phyloP scores from a whole-genome alignment of 2,113 vertebrate genomes.

The Boleophthalmus pectinirostris region DNA sequence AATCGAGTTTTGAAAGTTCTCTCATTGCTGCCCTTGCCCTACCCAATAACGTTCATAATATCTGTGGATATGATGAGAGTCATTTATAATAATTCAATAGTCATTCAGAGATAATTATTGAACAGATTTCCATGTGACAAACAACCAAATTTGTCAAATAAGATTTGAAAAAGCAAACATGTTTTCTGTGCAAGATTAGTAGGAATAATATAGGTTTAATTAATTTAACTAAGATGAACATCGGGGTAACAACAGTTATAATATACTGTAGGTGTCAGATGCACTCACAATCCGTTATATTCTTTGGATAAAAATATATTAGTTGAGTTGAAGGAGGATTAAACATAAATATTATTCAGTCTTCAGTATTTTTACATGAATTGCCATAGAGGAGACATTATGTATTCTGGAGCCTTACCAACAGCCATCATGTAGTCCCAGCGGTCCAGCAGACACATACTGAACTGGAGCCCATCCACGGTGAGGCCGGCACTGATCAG shows the following conservation, averaged over 20 bases:
- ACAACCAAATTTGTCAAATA: too few species aligned
- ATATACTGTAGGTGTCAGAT: too few species aligned
- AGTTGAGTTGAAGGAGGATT: too few species aligned
- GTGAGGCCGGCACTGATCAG: slow-evolving; percentile 88
- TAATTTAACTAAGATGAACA: too few species aligned
- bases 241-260: too few species aligned
- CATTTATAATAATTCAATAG: neutral
- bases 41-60: neutral
- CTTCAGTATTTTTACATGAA: too few species aligned
- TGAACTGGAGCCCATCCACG: slow-evolving; percentile 92
- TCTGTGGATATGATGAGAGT: neutral
- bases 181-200: too few species aligned
- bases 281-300: too few species aligned
- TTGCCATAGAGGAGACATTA: too few species aligned
- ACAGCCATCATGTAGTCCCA: slow-evolving; percentile 99
- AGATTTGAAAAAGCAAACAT: neutral
- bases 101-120: neutral
- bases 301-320: too few species aligned
- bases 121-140: neutral
- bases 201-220: too few species aligned
- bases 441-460: slow-evolving; percentile 91
- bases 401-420: slow-evolving; percentile 74
- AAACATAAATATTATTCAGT: too few species aligned
- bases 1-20: slow-evolving; percentile 1
- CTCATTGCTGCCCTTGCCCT: neutral